Evolutionary conservation across 2,888 invertebrate species (phyloP).

Genomic region (Alitta virens): DNA sequence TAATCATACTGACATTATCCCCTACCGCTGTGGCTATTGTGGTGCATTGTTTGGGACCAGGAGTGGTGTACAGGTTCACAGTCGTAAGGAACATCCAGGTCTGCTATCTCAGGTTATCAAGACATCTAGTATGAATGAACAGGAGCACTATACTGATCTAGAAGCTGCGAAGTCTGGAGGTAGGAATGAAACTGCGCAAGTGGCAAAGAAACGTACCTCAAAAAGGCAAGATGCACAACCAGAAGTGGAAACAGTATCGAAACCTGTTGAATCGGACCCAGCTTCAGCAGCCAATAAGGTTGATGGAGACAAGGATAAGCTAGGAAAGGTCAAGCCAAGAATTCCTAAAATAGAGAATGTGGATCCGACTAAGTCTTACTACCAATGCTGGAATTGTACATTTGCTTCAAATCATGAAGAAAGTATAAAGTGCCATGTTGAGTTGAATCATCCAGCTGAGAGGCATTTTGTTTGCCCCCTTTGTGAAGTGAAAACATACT

Average conservation of each 20-base stretch:
- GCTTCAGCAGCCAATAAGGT: neutral
- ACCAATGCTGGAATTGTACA: conserved; percentile 19
- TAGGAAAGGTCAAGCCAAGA: neutral
- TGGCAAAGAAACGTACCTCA: neutral
- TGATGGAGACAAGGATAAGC: neutral
- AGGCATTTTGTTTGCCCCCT: neutral
- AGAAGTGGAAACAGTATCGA: neutral
- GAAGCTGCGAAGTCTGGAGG: neutral
- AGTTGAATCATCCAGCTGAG: neutral
- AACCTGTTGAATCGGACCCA: neutral
- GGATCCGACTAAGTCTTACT: conserved; percentile 15
- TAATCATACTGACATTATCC: conserved; percentile 28
- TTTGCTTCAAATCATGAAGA: conserved; percentile 2
- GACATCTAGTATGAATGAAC: neutral
- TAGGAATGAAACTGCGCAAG: neutral
- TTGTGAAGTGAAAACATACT: neutral
- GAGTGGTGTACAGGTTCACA: conserved; percentile 21
- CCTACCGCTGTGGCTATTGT: conserved; percentile 26
- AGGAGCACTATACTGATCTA: conserved; percentile 5
- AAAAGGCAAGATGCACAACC: neutral
- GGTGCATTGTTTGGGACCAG: conserved; percentile 19
- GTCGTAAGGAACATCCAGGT: conserved; percentile 15
- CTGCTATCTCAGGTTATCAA: conserved; percentile 7
- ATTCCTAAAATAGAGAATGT: conserved; percentile 13
- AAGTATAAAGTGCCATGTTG: neutral